A percentile compares a stretch with the other conserved stretches of the same genome.
These are phyloP conservation scores for Siniperca chuatsi DNA, from an alignment of 2,113 vertebrate species.

Conservation along the genomic window DNA sequence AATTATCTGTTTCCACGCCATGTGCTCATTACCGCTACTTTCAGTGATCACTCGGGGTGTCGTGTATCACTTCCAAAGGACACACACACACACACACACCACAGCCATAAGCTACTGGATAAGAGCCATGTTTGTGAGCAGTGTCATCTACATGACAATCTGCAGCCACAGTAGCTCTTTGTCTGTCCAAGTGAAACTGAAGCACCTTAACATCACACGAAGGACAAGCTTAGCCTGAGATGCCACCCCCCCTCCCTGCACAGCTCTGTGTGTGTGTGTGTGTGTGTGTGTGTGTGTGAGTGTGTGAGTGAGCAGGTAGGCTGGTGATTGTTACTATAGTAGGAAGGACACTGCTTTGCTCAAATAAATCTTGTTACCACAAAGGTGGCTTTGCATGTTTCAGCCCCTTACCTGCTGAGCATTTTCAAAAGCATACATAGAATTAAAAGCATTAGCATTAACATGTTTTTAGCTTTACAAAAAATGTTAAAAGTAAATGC, in stretches of 20 bases:
- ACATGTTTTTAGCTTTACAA: not conserved
- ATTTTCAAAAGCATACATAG: too few species aligned
- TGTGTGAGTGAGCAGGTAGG: not conserved
- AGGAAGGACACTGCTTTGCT: not conserved
- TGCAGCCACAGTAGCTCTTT: slow-evolving; percentile 47
- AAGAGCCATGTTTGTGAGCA: slow-evolving; percentile 8
- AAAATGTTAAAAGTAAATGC: not conserved
- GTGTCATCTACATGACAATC: slow-evolving; percentile 36
- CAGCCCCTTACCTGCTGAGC: not conserved
- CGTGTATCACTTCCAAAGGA: slow-evolving; percentile 49
- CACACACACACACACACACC: slow-evolving; percentile 19
- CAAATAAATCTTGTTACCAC: not conserved
- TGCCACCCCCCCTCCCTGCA: not conserved
- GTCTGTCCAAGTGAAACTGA: slow-evolving; percentile 34
- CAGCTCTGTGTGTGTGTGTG: not conserved
- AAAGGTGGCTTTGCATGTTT: not conserved
- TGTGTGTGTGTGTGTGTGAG: not conserved
- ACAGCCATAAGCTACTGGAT: slow-evolving; percentile 12
- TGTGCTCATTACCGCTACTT: slow-evolving; percentile 9
- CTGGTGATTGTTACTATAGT: not conserved
- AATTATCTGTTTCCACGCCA: slow-evolving; percentile 59
- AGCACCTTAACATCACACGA: slow-evolving; percentile 19
- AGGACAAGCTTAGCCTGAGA: not conserved
- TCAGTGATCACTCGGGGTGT: slow-evolving; percentile 47
- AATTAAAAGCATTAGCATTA: not conserved